A percentile compares a stretch with the other conserved stretches of the same genome.
These are phyloP conservation scores for Rapana venosa DNA, from an alignment of 2,888 invertebrate genomes.

Conservation along the genomic window DNA sequence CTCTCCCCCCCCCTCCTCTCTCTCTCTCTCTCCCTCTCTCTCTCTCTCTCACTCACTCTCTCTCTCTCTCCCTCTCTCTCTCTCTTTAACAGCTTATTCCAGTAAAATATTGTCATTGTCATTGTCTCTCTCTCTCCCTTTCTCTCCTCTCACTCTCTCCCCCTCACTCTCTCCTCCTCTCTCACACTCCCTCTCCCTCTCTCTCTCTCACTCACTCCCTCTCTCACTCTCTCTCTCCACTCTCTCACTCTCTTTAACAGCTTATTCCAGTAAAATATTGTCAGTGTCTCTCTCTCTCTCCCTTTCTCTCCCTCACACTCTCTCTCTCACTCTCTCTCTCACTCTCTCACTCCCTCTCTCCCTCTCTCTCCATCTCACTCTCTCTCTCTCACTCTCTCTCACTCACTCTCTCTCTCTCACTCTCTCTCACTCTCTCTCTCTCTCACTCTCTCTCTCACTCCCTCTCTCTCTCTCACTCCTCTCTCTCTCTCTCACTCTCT, in stretches of 20 bases:
- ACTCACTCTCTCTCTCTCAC: neutral
- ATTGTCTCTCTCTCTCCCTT: too few relatives aligned
- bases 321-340: neutral
- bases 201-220: too few relatives aligned
- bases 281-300: neutral
- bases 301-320: slow-evolving; percentile 6
- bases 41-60: neutral
- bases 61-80: slow-evolving; percentile 28
- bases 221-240: too few relatives aligned
- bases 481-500: slow-evolving; percentile 32
- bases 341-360: neutral
- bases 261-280: too few relatives aligned
- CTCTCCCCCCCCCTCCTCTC: neutral
- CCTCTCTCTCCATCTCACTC: too few relatives aligned
- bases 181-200: slow-evolving; percentile 26
- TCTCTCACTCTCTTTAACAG: too few relatives aligned
- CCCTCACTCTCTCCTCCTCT: too few relatives aligned
- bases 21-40: neutral
- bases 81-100: too few relatives aligned
- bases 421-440: neutral
- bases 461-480: neutral
- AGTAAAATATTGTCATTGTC: too few relatives aligned
- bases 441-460: neutral
- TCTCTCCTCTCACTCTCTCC: too few relatives aligned
- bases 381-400: slow-evolving; percentile 5